phyloP scores from a whole-genome alignment of 2,113 vertebrate species.

The Sminthopsis crassicaudata region DNA sequence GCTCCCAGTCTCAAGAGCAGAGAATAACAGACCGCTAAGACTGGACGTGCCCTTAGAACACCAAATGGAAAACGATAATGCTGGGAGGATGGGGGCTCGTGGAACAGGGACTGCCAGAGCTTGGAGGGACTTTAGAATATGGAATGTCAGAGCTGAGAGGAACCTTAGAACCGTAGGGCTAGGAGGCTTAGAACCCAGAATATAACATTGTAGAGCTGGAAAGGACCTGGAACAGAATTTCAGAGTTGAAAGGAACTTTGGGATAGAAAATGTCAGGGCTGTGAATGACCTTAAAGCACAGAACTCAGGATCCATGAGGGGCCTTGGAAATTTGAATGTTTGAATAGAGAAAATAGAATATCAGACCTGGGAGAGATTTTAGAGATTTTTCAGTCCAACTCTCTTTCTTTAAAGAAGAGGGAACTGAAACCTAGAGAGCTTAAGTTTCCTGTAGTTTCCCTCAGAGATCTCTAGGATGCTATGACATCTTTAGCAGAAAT shows the following conservation, averaged over 20 bases:
- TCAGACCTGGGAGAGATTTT: background rate
- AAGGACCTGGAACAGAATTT: background rate
- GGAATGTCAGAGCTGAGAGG: background rate
- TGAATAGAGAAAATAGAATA: background rate
- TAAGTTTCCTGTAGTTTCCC: background rate
- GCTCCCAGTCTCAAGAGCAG: accelerated
- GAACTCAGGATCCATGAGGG: background rate
- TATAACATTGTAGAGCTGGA: too few relatives aligned
- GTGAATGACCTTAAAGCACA: background rate
- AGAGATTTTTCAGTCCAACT: background rate
- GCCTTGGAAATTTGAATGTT: background rate
- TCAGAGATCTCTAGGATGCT: background rate
- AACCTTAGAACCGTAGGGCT: too few relatives aligned
- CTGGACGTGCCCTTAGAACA: background rate
- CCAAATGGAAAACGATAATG: background rate
- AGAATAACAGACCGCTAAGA: accelerated
- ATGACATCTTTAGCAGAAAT: background rate
- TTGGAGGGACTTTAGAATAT: background rate
- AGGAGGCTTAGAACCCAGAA: background rate
- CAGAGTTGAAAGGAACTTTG: background rate
- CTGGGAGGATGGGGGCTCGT: background rate
- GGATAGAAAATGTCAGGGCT: background rate
- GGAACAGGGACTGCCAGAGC: background rate
- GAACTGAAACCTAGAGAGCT: background rate
- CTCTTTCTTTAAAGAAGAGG: background rate